These are phyloP conservation scores for Daboia siamensis DNA, from an alignment of 2,113 vertebrate species.

Conservation along the genomic window DNA sequence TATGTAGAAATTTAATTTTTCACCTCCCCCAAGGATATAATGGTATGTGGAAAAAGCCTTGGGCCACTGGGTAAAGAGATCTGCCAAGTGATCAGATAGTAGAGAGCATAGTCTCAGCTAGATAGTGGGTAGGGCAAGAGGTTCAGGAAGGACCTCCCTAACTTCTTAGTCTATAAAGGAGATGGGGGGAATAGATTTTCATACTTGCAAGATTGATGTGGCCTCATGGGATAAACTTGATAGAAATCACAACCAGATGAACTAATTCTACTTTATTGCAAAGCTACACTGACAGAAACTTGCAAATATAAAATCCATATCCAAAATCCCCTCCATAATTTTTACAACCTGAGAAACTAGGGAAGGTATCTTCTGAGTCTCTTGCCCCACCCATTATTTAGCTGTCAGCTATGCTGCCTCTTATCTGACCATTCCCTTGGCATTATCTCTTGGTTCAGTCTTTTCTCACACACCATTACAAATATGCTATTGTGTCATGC, in stretches of 20 bases:
- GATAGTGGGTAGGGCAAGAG: background rate
- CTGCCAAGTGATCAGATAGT: too few species aligned
- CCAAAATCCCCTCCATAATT: background rate
- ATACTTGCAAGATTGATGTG: background rate
- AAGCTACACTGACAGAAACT: background rate
- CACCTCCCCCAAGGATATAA: background rate
- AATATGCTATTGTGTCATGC: background rate
- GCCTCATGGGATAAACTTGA: background rate
- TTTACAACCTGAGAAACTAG: too few species aligned
- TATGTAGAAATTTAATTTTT: background rate
- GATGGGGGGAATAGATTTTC: background rate
- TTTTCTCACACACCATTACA: background rate
- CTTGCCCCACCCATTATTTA: background rate
- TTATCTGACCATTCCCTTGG: background rate
- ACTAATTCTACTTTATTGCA: background rate
- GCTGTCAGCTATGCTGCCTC: background rate
- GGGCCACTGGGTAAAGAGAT: background rate
- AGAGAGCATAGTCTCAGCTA: too few species aligned
- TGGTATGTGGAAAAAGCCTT: background rate
- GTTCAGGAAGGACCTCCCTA: background rate
- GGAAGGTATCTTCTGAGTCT: background rate
- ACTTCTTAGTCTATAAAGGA: background rate
- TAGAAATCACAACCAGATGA: background rate
- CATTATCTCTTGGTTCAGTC: background rate
- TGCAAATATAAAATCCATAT: background rate